phyloP scores from a whole-genome alignment of 2,888 invertebrate species.

The Crocallis elinguaria region DNA sequence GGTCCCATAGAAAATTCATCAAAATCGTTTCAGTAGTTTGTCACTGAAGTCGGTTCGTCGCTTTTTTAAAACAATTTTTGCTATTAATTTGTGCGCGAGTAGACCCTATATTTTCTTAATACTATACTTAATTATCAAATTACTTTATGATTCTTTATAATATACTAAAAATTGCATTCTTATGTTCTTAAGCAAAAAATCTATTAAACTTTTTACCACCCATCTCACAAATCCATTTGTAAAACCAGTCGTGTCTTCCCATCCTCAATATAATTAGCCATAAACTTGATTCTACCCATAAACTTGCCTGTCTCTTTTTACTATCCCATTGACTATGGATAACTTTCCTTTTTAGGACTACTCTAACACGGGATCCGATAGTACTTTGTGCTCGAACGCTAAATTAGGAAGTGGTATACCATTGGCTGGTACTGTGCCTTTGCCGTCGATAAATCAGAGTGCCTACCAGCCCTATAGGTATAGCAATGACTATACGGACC shows the following conservation, averaged over 20 bases:
- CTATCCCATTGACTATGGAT: conserved; percentile 14
- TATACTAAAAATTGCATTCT: no score
- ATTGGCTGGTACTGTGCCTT: conserved; percentile 91
- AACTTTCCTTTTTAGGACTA: conserved; percentile 19
- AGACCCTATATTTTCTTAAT: no score
- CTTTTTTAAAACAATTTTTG: no score
- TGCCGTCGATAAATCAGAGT: conserved; percentile 87
- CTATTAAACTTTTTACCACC: neutral
- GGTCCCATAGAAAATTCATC: no score
- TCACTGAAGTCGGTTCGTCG: no score
- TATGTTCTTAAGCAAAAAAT: neutral
- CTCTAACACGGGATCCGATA: conserved; percentile 67
- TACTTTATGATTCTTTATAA: no score
- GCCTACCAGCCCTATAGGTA: conserved; percentile 82
- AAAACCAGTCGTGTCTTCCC: conserved; percentile 1
- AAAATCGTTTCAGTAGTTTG: no score
- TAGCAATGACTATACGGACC: conserved; percentile 91
- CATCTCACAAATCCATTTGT: neutral
- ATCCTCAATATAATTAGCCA: conserved; percentile 7
- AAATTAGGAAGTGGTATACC: conserved; percentile 87
- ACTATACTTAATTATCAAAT: no score
- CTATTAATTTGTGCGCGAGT: no score
- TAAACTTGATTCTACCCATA: conserved; percentile 8
- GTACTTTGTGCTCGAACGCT: conserved; percentile 79
- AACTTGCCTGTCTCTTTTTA: neutral